These are phyloP conservation scores for Syrrhaptes paradoxus DNA, from an alignment of 2,113 vertebrate genomes.

Conservation along the genomic window DNA sequence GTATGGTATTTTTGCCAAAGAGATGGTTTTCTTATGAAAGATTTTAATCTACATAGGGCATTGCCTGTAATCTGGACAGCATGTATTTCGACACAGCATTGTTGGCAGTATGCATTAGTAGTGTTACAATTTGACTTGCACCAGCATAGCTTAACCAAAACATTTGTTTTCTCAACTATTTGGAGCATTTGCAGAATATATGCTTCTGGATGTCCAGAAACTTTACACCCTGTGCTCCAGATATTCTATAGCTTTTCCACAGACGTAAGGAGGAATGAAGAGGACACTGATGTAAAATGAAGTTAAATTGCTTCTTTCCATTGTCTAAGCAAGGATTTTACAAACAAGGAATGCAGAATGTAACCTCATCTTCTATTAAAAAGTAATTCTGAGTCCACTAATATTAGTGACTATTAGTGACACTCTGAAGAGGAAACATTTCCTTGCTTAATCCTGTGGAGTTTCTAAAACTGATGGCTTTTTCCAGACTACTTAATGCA, in stretches of 20 bases:
- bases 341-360: background rate
- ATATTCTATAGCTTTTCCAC: background rate
- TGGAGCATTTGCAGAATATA: background rate
- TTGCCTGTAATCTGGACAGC: background rate
- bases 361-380: background rate
- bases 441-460: background rate
- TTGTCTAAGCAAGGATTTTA: background rate
- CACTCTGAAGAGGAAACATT: background rate
- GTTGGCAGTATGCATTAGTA: background rate
- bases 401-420: fast-evolving
- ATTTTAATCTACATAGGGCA: background rate
- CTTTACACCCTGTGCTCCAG: background rate
- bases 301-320: background rate
- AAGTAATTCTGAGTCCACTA: background rate
- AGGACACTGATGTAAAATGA: background rate
- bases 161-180: background rate
- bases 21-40: background rate
- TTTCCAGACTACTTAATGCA: background rate
- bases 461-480: background rate
- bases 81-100: background rate
- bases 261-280: background rate
- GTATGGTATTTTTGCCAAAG: background rate
- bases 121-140: background rate
- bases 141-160: background rate
- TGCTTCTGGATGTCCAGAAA: background rate